Percentiles rank a stretch among this genome's conserved stretches.
phyloP scores from a whole-genome alignment of 1,140 invertebrate species.

The Bombyx mori region ASM3026992v2 NC_085115.1:9803501-9804000 shows the following conservation, averaged over 20 bases:
- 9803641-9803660: slow-evolving; percentile 90
- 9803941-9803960: no score
- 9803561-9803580: slow-evolving; percentile 95
- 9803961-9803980: no score
- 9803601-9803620: slow-evolving; percentile 83
- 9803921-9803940: no score
- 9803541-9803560: slow-evolving; percentile 89
- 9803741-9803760: slow-evolving; percentile 82
- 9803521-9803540: slow-evolving; percentile 5
- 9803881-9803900: no score
- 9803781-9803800: no score
- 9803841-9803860: no score
- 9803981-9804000: no score
- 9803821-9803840: no score
- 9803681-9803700: slow-evolving; percentile 83
- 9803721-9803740: slow-evolving; percentile 89
- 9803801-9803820: no score
- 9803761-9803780: slow-evolving; percentile 6
- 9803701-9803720: slow-evolving; percentile 91
- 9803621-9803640: slow-evolving; percentile 89
- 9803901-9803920: no score
- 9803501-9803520: no score
- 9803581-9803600: slow-evolving; percentile 92
- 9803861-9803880: no score
- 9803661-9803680: slow-evolving; percentile 91